Conservation (phyloP, 2,888 invertebrate genomes). For the Ganaspis brasiliensis region DNA sequence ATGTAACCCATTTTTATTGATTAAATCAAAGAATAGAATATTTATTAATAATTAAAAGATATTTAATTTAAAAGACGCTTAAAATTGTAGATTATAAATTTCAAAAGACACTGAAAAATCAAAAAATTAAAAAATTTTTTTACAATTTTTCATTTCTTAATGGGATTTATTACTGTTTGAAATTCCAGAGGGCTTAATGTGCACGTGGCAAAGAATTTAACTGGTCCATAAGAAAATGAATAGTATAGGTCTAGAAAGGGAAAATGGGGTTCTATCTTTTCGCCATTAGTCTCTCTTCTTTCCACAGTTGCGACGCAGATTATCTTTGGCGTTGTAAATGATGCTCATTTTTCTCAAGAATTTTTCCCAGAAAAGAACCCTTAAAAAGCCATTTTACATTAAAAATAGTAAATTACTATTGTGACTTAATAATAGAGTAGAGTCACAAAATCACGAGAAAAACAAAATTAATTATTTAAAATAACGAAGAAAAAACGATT, state of each 20-base stretch:
- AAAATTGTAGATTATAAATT: no score
- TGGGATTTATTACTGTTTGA: not conserved
- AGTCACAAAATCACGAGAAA: no score
- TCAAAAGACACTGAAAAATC: no score
- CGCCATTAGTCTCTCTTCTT: slow-evolving; percentile 19
- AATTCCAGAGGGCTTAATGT: slow-evolving; percentile 17
- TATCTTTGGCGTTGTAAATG: slow-evolving; percentile 21
- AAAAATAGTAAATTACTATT: no score
- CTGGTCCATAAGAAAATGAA: slow-evolving; percentile 26
- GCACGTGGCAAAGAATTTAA: not conserved
- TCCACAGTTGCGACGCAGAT: slow-evolving; percentile 11
- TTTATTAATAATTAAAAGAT: no score
- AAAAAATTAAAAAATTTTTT: not conserved
- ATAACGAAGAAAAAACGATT: no score
- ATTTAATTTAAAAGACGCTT: no score
- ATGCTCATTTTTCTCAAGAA: slow-evolving; percentile 7
- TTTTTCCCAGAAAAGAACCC: not conserved
- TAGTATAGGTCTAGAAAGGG: slow-evolving; percentile 11
- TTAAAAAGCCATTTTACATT: not conserved
- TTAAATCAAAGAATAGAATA: no score
- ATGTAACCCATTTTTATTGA: no score
- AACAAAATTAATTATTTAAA: no score
- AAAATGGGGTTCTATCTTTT: slow-evolving; percentile 17
- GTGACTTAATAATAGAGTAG: no score
- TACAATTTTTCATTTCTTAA: not conserved